Evolutionary conservation across 2,888 invertebrate species (phyloP), one percentile per base, ranked within the genome.

Genomic region (Netelia melanura): DNA sequence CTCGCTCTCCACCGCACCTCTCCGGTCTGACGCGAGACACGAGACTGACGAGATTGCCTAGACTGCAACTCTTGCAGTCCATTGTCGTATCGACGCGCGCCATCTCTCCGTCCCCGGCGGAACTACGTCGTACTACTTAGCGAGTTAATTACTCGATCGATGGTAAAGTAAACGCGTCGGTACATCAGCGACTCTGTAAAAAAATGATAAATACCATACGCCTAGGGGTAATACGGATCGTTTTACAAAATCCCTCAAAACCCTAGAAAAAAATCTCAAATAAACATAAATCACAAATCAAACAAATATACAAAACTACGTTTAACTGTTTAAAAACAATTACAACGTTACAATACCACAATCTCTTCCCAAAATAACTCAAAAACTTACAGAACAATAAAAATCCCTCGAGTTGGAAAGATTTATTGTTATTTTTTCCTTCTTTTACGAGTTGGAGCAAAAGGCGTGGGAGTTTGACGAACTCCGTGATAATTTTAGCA

Each of bases 401-500:
- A 30, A 5, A 3, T 30, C 0, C 3, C 3, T 3, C 30, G 30
- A 30, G 6, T 30, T 30, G 5, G 3, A 30, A 30, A 30, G 30
- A 30, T 30, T 30, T 30, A 30, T 30, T 30, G 30, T 30, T 30
- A 30, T 30, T 30, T 30, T 30, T 30, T 30, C 30, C 30, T 30
- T 30, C 30, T 30, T 30, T 30, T 30, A 30, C 30, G 30, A 30
- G 30, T 30, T 30, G 0, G 3, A 30, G 8, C 56, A 5, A 25
- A 30, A 38, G 17, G 23, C 62, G 70, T 70, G 44, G 80, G 64
- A 75, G 83, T 80, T 64, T 70, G 75, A 76, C 84, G 84, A 84
- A 76, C 67, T 43, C 65, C 10, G 54, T 23, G 76, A 48, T 84
- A 67, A 81, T 84, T 81, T 84, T 84, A 84, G 81, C 58, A 30